Evolutionary conservation across 2,113 vertebrate species (phyloP).

Genomic region (Callorhinus ursinus): DNA sequence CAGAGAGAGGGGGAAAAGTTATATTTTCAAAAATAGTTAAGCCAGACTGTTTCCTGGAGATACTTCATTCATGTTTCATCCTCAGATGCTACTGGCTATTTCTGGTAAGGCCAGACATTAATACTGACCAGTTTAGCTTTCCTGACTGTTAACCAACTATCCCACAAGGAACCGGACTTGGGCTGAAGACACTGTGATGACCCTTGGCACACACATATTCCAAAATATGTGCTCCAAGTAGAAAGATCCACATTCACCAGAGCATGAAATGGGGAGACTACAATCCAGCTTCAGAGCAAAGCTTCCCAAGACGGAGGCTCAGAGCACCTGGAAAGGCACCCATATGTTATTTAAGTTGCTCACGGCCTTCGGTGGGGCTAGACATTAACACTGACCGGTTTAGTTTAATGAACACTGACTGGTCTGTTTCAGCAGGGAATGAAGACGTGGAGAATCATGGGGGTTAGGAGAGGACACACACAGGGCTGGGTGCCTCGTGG

Average conservation of each 20-base stretch:
- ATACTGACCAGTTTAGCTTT: conserved; percentile 71
- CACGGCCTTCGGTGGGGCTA: neutral
- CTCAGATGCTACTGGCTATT: conserved; percentile 71
- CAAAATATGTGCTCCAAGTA: conserved; percentile 85
- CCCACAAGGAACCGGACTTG: conserved; percentile 68
- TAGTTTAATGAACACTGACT: no score
- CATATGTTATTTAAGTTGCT: neutral
- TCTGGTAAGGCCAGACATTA: conserved; percentile 74
- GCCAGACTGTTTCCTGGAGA: conserved; percentile 71
- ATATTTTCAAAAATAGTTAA: conserved; percentile 67
- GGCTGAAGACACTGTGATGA: conserved; percentile 73
- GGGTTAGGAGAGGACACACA: neutral
- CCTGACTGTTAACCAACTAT: conserved; percentile 71
- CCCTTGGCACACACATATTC: conserved; percentile 75
- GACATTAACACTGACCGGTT: neutral
- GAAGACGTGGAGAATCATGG: rapidly evolving
- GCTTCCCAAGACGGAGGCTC: neutral
- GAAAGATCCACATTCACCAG: conserved; percentile 86
- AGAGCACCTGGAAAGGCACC: neutral
- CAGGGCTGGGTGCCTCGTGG: no score
- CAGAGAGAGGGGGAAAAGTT: conserved; percentile 73
- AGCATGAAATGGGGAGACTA: conserved; percentile 77
- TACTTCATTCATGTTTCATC: conserved; percentile 67
- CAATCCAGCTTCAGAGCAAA: neutral
- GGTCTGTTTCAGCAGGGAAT: neutral